Base-by-base conservation (phyloP, 2,113 vertebrate species). In the Vimba vimba region DNA sequence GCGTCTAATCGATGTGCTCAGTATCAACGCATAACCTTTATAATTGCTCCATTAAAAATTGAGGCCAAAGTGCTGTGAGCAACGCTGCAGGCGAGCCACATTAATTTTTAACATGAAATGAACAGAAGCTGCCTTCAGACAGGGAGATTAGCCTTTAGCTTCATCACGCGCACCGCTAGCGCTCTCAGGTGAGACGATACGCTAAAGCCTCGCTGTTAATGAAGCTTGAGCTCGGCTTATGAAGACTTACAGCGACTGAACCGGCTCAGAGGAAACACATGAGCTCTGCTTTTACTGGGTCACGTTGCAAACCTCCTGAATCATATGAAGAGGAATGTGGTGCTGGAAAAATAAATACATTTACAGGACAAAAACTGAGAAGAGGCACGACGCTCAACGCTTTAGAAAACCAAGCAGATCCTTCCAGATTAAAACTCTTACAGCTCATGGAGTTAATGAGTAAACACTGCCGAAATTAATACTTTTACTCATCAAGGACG, bases 41-140 rank as follows among this genome's bases (percentile, higher is more conserved):
- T 82, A 90, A 91, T 84, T 87, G 87, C 76, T 78, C 78, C 86
- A 89, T 89, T 89, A 89, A 90, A 89, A 86, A 85, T 86, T 84
- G 85, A 90, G 85, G 75, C 75, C 85, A 59, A 23, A 59, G 74
- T 19, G 80, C 86, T 82, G 83, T 59, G 47, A 85, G 82, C 52
- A 11, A 55, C 62, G 52, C 86, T 87, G 84, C 71, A 62, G 86
- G 85, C 74, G 36, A 52, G 33, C 43, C 33, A 19, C 83, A 85
- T 89, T 76, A 85, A 89, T 79, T 60, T 85, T 82, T 88, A 87
- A 83, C 36, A 57, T 4, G 55, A 89, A 69, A 81, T 36, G 82
- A 86, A 85, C 81, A 84, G 47, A 73, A 75, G 79, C 81, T 62
- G 30, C 30, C 66, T 83, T 79, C 80, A 83, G 64, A 87, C 77